Conservation (phyloP, 2,888 invertebrate species). For the Lasioglossum calceatum region DNA sequence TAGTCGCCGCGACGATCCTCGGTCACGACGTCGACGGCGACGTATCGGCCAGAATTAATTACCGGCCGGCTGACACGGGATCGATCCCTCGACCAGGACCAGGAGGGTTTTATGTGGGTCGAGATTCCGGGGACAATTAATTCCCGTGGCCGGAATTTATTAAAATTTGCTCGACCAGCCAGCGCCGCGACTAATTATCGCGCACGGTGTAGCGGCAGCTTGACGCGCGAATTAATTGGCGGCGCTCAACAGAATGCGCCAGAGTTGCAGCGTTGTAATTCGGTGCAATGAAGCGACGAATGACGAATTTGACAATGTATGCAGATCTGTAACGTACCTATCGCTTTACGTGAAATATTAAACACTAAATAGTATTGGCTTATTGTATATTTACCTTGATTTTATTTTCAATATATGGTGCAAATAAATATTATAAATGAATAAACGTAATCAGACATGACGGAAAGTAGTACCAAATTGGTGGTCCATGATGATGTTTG, state of each 20-base stretch:
- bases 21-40: neutral
- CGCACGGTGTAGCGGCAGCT: neutral
- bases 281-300: neutral
- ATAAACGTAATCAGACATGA: too few species aligned
- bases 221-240: constrained; percentile 3
- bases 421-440: too few species aligned
- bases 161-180: neutral
- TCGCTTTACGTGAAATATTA: neutral
- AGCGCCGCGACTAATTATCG: constrained; percentile 3
- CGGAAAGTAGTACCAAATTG: too few species aligned
- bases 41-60: neutral
- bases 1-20: neutral
- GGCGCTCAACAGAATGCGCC: neutral
- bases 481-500: too few species aligned
- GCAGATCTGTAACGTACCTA: neutral
- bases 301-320: neutral
- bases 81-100: neutral
- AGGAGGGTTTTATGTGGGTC: neutral
- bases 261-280: neutral
- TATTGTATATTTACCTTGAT: too few species aligned
- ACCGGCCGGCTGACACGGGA: neutral
- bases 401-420: too few species aligned
- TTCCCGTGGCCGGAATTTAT: constrained; percentile 18
- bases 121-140: constrained; percentile 4
- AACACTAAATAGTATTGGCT: too few species aligned